Base-by-base conservation (phyloP, 2,797 vertebrate genomes). In the Manis pentadactyla region DNA sequence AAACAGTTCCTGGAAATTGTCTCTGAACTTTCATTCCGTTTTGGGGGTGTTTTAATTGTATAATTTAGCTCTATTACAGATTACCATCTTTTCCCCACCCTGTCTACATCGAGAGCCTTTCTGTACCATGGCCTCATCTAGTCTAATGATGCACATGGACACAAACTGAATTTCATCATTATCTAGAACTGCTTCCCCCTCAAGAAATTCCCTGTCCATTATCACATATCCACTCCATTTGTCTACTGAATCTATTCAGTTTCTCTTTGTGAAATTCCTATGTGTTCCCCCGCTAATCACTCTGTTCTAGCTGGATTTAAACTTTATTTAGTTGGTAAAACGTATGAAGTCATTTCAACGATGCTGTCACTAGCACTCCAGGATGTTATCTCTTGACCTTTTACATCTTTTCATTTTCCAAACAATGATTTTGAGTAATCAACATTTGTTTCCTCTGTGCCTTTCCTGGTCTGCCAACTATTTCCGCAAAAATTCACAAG, bases 321-420 rank as follows among this genome's bases (percentile, higher is more conserved):
- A 42, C 29, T 46, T 29, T 34, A 64, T 71, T 34, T 77, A 51
- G 66, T 89, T 9, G 9, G 6, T 29, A 68, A 53, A 14, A 31
- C 4, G 23, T 55, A 14, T 59, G 46, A 91, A 84, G 64, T 68
- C 34, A 15, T n/a, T 55, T 9, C 13, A 27, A 27, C 59, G 83
- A 64, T 64, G 37, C 17, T 63, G 88, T 91, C 27, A 23, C 37
- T 39, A 57, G 34, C n/a, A 78, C 15, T 14, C 37, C 13, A 81
- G 23, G 25, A 87, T 78, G 51, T 25, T 73, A 75, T 87, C 53
- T 79, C 92, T 78, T 19, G 51, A 63, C 17, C 11, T 68, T 93
- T 39, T 27, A 31, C 3, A 77, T 31, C 49, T 82, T 95, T 94
- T 39, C 19, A 93, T 87, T 89, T 96, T 90, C 78, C 57, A 77